Evolutionary conservation across 2,113 vertebrate species (phyloP).

Genomic region (Muntiacus reevesi): DNA sequence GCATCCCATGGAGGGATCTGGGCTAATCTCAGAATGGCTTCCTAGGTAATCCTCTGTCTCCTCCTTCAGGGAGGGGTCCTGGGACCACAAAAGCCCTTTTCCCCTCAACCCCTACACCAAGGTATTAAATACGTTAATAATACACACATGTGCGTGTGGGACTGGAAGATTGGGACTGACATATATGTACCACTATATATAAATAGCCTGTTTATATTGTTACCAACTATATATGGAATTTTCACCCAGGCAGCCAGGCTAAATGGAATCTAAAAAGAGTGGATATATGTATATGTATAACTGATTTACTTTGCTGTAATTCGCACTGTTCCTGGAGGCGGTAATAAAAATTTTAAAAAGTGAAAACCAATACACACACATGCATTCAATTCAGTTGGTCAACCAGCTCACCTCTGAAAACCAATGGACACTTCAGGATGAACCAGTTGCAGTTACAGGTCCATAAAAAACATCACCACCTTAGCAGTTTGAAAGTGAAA

Average conservation of each 20-base stretch:
- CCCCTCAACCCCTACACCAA: not conserved
- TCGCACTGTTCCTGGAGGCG: too few relatives aligned
- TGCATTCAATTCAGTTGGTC: not conserved
- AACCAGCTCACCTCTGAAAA: not conserved
- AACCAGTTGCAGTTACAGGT: too few relatives aligned
- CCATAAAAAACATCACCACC: too few relatives aligned
- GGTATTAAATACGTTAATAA: not conserved
- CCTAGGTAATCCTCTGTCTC: not conserved
- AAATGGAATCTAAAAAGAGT: not conserved
- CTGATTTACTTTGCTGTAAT: not conserved
- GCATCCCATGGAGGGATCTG: not conserved
- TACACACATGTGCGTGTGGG: accelerated
- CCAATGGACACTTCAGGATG: too few relatives aligned
- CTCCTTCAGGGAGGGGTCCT: not conserved
- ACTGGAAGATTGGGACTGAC: not conserved
- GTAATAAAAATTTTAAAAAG: not conserved
- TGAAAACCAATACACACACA: not conserved
- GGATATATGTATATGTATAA: not conserved
- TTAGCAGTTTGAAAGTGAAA: not conserved
- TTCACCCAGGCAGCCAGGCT: too few relatives aligned
- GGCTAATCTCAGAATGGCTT: not conserved
- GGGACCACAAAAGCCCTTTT: not conserved
- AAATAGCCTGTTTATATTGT: too few relatives aligned
- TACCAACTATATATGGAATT: not conserved
- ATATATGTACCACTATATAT: not conserved